These are phyloP conservation scores for Columbina picui DNA, from an alignment of 2,113 vertebrate species.

Conservation along the genomic window DNA sequence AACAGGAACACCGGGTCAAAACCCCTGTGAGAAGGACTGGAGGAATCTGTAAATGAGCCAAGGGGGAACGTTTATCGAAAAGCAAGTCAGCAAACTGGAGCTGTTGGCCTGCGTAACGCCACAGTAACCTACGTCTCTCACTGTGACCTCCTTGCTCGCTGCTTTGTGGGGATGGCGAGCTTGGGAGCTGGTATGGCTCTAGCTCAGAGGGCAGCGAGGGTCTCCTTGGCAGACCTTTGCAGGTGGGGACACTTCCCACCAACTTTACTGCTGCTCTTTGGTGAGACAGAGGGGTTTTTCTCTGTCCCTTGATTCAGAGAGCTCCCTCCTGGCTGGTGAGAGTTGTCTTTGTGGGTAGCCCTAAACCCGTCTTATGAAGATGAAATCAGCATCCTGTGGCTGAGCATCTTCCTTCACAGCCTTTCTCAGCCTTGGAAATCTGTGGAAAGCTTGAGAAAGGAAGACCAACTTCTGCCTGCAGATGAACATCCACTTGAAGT, in stretches of 20 bases:
- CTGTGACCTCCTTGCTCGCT: background rate
- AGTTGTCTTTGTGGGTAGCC: background rate
- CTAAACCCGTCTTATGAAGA: background rate
- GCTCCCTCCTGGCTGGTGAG: background rate
- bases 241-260: background rate
- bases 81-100: background rate
- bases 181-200: background rate
- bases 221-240: background rate
- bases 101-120: background rate
- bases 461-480: background rate
- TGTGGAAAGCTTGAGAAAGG: background rate
- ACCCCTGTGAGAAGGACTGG: background rate
- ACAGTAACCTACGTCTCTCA: background rate
- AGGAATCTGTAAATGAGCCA: constrained; percentile 13
- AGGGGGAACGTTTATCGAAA: background rate
- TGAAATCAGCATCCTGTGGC: background rate
- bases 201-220: background rate
- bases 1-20: constrained; percentile 58
- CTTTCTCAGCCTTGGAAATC: background rate
- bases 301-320: background rate
- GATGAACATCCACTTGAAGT: background rate
- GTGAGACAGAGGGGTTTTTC: accelerated
- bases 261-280: background rate
- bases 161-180: background rate
- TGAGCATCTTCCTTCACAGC: background rate